Conservation (phyloP, 2,888 invertebrate species). For the Meganola albula region DNA sequence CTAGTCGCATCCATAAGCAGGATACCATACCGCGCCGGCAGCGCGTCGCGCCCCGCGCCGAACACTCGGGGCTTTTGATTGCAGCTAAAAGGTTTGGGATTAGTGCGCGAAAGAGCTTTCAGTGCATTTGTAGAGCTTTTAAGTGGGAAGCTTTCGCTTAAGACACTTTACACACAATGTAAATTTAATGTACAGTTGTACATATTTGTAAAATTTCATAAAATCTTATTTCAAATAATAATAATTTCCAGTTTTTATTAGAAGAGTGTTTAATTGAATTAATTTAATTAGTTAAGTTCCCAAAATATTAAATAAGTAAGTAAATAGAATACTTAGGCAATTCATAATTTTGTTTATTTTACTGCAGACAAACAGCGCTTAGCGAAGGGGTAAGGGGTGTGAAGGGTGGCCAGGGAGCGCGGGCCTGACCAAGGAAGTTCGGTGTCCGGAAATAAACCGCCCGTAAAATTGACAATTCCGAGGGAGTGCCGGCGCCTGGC, state of each 20-base stretch:
- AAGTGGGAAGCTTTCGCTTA: slow-evolving; percentile 78
- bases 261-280: no score
- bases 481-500: slow-evolving; percentile 57
- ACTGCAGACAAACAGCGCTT: slow-evolving; percentile 39
- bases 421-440: slow-evolving; percentile 67
- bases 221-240: no score
- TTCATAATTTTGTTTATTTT: slow-evolving; percentile 29
- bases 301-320: no score
- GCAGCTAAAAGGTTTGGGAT: slow-evolving; percentile 79
- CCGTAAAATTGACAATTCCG: slow-evolving; percentile 84
- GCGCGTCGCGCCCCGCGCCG: slow-evolving; percentile 35
- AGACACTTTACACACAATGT: slow-evolving; percentile 77
- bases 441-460: slow-evolving; percentile 81
- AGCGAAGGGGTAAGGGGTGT: slow-evolving; percentile 48
- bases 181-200: slow-evolving; percentile 72
- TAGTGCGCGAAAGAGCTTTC: slow-evolving; percentile 79
- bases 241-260: no score
- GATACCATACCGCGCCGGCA: slow-evolving; percentile 46
- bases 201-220: no score
- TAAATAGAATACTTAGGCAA: no score
- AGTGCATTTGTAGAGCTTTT: slow-evolving; percentile 79
- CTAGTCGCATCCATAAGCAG: slow-evolving; percentile 77
- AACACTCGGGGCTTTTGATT: slow-evolving; percentile 76
- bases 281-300: no score
- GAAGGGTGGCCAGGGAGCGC: slow-evolving; percentile 41